These are phyloP conservation scores for Palythoa caribaeorum DNA, from an alignment of 92 coral and sea anemone species.

Conservation along the genomic window DNA sequence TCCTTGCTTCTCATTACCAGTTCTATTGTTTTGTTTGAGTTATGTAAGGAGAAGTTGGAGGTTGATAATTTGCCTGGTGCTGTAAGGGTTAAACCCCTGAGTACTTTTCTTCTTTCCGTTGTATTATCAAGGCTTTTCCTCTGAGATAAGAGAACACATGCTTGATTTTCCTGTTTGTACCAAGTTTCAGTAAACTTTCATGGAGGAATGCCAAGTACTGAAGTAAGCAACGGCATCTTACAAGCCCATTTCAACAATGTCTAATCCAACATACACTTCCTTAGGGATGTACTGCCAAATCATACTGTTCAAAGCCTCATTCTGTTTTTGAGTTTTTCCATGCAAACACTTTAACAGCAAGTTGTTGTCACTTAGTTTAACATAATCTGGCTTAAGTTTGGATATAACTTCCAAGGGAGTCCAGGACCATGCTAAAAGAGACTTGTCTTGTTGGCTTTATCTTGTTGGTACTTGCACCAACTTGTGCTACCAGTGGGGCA, in stretches of 20 bases:
- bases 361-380: constrained; percentile 61
- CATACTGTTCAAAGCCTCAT: constrained; percentile 63
- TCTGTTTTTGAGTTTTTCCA: constrained; percentile 71
- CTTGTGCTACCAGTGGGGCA: neutral
- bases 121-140: constrained; percentile 47
- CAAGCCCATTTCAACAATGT: constrained; percentile 66
- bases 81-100: constrained; percentile 50
- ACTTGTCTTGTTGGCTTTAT: neutral
- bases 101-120: constrained; percentile 66
- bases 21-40: too few species aligned
- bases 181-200: constrained; percentile 68
- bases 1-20: too few species aligned
- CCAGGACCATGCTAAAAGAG: neutral
- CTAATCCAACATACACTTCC: constrained; percentile 36
- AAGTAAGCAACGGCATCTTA: constrained; percentile 70
- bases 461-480: neutral
- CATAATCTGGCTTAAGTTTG: constrained; percentile 55
- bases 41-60: too few species aligned
- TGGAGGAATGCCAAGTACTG: constrained; percentile 62
- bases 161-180: constrained; percentile 50
- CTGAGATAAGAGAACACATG: constrained; percentile 47
- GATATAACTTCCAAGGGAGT: neutral
- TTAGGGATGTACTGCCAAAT: neutral
- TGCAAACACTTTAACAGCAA: constrained; percentile 66
- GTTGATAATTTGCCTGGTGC: too few species aligned